Conservation (phyloP, 2,888 invertebrate genomes). For the Agrotis exclamationis region DNA sequence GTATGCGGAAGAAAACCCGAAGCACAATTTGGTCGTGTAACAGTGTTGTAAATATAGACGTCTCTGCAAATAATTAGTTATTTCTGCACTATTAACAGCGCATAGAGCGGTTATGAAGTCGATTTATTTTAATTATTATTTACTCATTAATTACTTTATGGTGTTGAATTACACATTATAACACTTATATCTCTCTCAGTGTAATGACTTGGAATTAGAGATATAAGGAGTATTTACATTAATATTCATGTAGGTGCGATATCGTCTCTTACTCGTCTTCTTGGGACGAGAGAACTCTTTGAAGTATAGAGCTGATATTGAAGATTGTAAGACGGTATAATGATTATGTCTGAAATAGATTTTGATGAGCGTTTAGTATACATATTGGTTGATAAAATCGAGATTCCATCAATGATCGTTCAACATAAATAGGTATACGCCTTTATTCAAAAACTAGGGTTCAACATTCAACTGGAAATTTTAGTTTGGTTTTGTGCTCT, state of each 20-base stretch:
- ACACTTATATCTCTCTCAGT: constrained; percentile 40
- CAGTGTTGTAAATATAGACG: constrained; percentile 63
- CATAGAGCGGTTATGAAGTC: constrained; percentile 56
- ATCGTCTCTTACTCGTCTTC: constrained; percentile 9
- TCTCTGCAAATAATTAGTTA: constrained; percentile 65
- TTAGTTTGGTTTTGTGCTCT: neutral
- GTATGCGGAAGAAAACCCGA: constrained; percentile 60
- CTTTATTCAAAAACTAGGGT: neutral
- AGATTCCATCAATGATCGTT: neutral
- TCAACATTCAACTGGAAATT: neutral
- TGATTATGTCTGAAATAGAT: no score
- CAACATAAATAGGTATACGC: neutral
- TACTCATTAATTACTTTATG: constrained; percentile 37
- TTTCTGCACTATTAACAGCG: constrained; percentile 64
- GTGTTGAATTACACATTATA: constrained; percentile 48
- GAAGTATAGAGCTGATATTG: neutral
- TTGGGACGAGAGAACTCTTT: constrained; percentile 8
- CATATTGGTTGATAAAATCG: neutral
- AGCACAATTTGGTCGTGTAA: constrained; percentile 53
- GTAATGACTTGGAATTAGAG: constrained; percentile 44
- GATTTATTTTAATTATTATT: constrained; percentile 58
- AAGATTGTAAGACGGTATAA: neutral
- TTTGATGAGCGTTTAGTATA: neutral
- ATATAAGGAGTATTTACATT: constrained; percentile 28
- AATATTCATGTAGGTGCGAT: constrained; percentile 46